Percentiles rank a stretch among this genome's conserved stretches.
Evolutionary conservation across 2,888 invertebrate genomes (phyloP).

Genomic region (Lacanobia oleracea): DNA sequence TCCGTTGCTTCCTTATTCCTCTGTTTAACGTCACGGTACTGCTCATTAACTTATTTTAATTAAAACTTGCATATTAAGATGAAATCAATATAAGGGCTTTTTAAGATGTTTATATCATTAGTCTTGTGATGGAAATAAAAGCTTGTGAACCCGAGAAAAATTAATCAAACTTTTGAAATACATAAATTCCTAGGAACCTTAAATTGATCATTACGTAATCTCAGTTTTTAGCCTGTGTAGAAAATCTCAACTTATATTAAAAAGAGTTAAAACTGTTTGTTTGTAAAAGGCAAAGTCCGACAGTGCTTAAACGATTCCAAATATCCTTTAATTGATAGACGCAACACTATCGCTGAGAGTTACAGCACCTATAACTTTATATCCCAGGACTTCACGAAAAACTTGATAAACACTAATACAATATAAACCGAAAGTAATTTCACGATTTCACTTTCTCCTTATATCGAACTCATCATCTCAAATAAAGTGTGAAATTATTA

Average conservation of each 20-base stretch:
- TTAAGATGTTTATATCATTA: neutral
- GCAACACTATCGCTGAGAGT: too few species aligned
- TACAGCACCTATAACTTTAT: too few species aligned
- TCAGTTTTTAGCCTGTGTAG: too few species aligned
- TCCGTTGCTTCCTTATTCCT: conserved; percentile 40
- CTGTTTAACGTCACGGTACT: conserved; percentile 17
- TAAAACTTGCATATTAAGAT: conserved; percentile 3
- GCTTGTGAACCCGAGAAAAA: neutral
- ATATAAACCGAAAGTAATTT: conserved; percentile 1
- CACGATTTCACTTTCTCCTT: neutral
- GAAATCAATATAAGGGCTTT: neutral
- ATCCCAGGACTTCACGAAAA: neutral
- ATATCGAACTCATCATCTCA: conserved; percentile 31
- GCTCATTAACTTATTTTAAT: conserved; percentile 20
- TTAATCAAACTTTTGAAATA: neutral
- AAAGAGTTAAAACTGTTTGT: too few species aligned
- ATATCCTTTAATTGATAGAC: too few species aligned
- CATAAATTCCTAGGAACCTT: neutral
- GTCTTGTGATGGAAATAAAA: neutral
- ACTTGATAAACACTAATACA: neutral
- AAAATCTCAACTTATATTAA: too few species aligned
- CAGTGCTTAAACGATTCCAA: too few species aligned
- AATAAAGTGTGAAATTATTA: conserved; percentile 62
- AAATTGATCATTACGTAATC: too few species aligned
- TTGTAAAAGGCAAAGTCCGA: too few species aligned